Conservation (phyloP, 2,113 vertebrate species). For the Ciconia boyciana region DNA sequence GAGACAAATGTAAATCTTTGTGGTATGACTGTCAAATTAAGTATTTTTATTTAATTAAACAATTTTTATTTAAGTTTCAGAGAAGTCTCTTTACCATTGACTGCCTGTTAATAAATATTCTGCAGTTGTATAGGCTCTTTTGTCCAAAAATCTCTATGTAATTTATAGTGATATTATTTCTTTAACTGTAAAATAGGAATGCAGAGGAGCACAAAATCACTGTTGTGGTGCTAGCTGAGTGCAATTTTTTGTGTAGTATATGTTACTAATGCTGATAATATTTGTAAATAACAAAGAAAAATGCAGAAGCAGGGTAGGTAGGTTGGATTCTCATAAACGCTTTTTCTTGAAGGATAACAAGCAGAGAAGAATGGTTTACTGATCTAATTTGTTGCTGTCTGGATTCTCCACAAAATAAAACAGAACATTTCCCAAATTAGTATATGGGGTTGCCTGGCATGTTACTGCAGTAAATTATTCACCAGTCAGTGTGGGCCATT, state of each 20-base stretch:
- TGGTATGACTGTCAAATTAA: not conserved
- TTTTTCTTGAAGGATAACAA: not conserved
- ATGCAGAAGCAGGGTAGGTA: not conserved
- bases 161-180: not conserved
- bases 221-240: not conserved
- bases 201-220: not conserved
- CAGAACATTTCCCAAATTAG: not conserved
- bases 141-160: not conserved
- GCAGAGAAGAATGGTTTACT: not conserved
- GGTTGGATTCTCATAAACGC: not conserved
- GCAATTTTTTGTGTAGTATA: not conserved
- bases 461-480: not conserved
- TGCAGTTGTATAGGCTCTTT: not conserved
- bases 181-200: not conserved
- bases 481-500: not conserved
- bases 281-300: not conserved
- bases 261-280: not conserved
- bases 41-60: not conserved
- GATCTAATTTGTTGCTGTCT: conserved; percentile 18
- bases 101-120: not conserved
- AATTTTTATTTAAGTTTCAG: not conserved
- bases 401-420: conserved; percentile 9
- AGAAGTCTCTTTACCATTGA: not conserved
- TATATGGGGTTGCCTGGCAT: not conserved
- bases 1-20: not conserved